Conservation (phyloP, 2,113 vertebrate species). For the Tyto alba region DNA sequence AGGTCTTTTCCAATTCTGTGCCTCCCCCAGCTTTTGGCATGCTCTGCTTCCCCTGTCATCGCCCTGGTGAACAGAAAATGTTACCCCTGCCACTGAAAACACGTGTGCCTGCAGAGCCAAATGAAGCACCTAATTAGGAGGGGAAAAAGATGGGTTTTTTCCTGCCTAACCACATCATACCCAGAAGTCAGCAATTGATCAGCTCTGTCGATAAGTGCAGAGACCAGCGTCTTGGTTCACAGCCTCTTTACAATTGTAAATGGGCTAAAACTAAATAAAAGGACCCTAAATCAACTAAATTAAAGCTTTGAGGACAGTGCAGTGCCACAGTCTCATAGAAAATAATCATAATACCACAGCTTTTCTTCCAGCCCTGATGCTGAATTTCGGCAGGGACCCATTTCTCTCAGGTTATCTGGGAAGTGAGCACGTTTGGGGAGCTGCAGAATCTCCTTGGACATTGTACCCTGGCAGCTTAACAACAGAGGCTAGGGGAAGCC, state of each 20-base stretch:
- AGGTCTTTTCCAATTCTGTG: rapidly evolving
- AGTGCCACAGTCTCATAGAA: neutral
- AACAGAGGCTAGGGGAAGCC: neutral
- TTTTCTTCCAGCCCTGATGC: neutral
- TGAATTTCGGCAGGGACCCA: neutral
- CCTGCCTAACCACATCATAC: neutral
- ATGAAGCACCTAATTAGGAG: conserved; percentile 18
- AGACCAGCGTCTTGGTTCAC: neutral
- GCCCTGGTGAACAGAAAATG: neutral
- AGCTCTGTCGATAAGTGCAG: neutral
- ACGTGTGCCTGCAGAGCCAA: neutral
- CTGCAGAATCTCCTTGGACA: neutral
- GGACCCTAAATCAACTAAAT: conserved; percentile 53
- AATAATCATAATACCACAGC: neutral
- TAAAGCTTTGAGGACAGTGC: conserved; percentile 24
- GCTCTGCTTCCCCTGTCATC: neutral
- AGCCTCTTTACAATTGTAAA: conserved; percentile 28
- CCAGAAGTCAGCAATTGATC: neutral
- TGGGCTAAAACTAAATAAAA: conserved; percentile 32
- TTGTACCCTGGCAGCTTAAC: no score
- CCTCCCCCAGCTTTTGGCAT: neutral
- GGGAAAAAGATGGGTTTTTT: neutral
- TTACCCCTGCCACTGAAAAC: neutral
- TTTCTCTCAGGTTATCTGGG: neutral
- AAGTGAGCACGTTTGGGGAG: neutral